Evolutionary conservation across 2,113 vertebrate species (phyloP), one percentile per base, ranked within the genome.

Genomic region (Oceanodroma tethys): DNA sequence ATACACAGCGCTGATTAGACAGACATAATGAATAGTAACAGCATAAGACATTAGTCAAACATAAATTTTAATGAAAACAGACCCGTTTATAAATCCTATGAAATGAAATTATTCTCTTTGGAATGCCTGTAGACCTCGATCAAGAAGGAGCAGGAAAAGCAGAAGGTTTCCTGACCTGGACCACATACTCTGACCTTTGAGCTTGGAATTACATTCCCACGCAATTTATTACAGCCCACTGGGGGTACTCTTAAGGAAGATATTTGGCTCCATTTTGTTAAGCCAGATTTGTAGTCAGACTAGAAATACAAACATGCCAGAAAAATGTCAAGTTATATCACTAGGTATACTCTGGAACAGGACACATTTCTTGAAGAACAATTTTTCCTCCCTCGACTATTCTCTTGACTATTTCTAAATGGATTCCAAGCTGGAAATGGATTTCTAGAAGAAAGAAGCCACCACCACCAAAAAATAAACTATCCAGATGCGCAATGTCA

Each of bases 381-480:
- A 4, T 91, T 97, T 87, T 74, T 70, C 34, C 50, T 90, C 47
- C n/a, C 55, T 84, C 93, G 47, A 55, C 52, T 93, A 67, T 67
- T 88, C 60, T 81, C 81, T 74, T 87, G 65, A 73, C 27, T 74
- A 42, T 55, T 94, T 70, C 65, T 55, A 79, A 81, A 65, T 7
- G 34, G 56, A 94, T 91, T 95, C 76, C 86, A 96, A 89, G 59
- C 47, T 84, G 66, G 60, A 95, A 89, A 74, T 36, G 38, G 86
- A 89, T 86, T 88, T 96, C 73, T 75, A 94, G 76, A 93, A 91
- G 68, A 96, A 95, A 94, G 18, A 71, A 93, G 78, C 68, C 47
- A 91, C 52, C 73, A 70, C 22, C 47, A 89, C 2, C 6, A 81
- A 45, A 83, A 92, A 66, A 68, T 7, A 70, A 92, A 59, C 42